These are phyloP conservation scores for Minunthozetes semirufus DNA, from an alignment of 2,888 invertebrate genomes.

Conservation along the genomic window DNA sequence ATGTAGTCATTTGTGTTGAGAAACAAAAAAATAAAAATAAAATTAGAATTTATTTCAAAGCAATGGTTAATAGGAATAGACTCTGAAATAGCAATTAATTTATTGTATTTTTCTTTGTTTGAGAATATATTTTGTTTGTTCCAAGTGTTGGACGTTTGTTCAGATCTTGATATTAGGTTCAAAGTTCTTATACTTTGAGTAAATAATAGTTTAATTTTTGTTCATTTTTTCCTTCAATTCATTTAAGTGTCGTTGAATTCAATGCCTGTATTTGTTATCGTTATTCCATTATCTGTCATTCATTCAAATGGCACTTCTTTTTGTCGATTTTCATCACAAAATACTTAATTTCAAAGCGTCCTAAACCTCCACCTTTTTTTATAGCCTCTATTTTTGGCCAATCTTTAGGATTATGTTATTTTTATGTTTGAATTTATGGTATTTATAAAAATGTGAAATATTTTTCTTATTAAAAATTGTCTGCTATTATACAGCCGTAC, in stretches of 20 bases:
- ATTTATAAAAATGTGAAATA: too few species aligned
- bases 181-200: background rate
- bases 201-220: constrained; percentile 8
- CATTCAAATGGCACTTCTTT: background rate
- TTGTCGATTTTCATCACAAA: background rate
- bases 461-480: too few species aligned
- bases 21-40: background rate
- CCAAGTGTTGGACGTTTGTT: background rate
- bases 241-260: background rate
- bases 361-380: too few species aligned
- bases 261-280: background rate
- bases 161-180: background rate
- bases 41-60: background rate
- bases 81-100: constrained; percentile 16
- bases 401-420: too few species aligned
- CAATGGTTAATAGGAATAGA: background rate
- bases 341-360: too few species aligned
- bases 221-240: background rate
- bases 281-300: background rate
- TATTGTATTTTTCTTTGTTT: background rate
- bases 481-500: too few species aligned
- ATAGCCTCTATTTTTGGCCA: too few species aligned
- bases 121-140: background rate
- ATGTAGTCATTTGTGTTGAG: background rate
- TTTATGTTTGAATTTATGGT: too few species aligned